phyloP scores from a whole-genome alignment of 2,113 vertebrate species.

The Platysternon megacephalum region DNA sequence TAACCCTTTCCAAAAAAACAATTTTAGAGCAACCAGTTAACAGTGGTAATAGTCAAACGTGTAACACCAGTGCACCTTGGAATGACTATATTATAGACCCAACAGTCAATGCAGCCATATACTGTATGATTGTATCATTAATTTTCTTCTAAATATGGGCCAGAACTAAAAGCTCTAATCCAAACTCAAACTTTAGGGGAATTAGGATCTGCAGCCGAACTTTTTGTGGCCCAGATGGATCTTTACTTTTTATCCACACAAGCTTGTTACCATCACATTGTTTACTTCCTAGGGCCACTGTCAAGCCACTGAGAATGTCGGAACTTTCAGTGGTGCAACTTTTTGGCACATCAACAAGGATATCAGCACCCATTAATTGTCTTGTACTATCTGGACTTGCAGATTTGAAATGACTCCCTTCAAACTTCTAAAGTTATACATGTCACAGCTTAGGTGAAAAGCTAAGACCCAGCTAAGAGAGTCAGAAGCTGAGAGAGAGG shows the following conservation, averaged over 20 bases:
- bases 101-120: not conserved
- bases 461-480: not conserved
- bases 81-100: not conserved
- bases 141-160: not conserved
- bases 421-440: not conserved
- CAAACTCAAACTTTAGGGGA: not conserved
- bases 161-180: not conserved
- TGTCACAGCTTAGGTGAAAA: not conserved
- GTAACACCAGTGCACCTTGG: not conserved
- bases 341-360: not conserved
- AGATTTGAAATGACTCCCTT: not conserved
- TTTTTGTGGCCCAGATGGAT: not conserved
- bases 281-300: not conserved
- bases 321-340: not conserved
- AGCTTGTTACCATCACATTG: not conserved
- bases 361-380: not conserved
- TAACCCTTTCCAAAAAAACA: not conserved
- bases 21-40: not conserved
- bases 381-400: not conserved
- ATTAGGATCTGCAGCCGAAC: not conserved
- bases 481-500: not conserved
- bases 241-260: not conserved
- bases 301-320: not conserved
- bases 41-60: not conserved
- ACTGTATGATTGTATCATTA: not conserved